Percentiles rank a stretch among this genome's conserved stretches.
These are phyloP conservation scores for Troglohyphantes excavatus DNA, from an alignment of 2,888 invertebrate genomes.

Conservation along the genomic window DNA sequence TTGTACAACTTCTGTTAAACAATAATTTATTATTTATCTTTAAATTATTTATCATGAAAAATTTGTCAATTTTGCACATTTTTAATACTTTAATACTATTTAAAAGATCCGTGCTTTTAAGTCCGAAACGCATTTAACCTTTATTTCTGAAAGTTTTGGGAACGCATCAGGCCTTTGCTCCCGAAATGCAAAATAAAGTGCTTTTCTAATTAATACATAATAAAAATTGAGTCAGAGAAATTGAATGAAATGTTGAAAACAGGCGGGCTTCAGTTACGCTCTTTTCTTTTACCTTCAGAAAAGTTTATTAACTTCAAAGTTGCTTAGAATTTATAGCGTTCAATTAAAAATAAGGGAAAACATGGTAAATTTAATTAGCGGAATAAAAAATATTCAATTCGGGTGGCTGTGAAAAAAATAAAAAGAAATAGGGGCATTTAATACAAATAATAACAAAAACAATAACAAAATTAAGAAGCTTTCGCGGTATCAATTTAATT, in stretches of 20 bases:
- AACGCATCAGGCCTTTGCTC: not conserved
- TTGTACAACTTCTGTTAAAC: no score
- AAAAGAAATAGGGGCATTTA: constrained; percentile 8
- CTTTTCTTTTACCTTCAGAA: constrained; percentile 9
- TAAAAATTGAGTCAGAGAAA: constrained; percentile 45
- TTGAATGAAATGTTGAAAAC: constrained; percentile 58
- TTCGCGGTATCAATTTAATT: constrained; percentile 35
- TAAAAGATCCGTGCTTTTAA: no score
- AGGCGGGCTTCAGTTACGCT: not conserved
- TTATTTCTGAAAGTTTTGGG: no score
- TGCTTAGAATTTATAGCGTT: constrained; percentile 57
- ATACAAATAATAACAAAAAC: constrained; percentile 12
- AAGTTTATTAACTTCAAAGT: constrained; percentile 59
- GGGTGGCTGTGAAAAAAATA: not conserved
- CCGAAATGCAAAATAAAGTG: constrained; percentile 9
- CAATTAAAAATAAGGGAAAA: constrained; percentile 46
- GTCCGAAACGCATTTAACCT: no score
- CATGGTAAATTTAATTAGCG: constrained; percentile 53
- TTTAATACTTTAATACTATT: no score
- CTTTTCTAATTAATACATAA: constrained; percentile 57
- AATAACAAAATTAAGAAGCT: constrained; percentile 16
- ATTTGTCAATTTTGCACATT: no score
- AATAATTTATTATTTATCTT: no score
- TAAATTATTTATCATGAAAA: no score
- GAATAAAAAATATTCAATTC: constrained; percentile 22